Evolutionary conservation across 2,888 invertebrate genomes (phyloP).

Genomic region (Elaeidobius kamerunicus): DNA sequence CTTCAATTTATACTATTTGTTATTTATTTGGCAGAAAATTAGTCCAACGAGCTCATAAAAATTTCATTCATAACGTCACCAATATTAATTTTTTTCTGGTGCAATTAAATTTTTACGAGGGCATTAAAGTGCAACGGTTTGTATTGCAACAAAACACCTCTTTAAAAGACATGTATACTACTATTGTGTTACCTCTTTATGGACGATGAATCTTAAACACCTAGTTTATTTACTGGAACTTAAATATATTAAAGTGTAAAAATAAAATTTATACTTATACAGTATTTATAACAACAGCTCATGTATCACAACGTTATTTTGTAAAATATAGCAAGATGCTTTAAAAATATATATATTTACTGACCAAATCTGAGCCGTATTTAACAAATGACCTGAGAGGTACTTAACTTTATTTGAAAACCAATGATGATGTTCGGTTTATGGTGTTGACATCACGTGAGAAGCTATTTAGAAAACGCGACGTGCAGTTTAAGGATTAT

Average conservation of each 20-base stretch:
- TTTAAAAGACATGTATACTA: constrained; percentile 12
- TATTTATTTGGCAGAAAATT: constrained; percentile 39
- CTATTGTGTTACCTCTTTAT: constrained; percentile 15
- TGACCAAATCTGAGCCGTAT: not conserved
- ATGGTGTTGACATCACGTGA: constrained; percentile 27
- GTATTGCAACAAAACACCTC: constrained; percentile 18
- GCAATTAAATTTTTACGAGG: constrained; percentile 29
- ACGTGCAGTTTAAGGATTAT: constrained; percentile 28
- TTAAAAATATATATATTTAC: too few species aligned
- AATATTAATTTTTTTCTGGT: constrained; percentile 25
- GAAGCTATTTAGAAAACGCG: constrained; percentile 26
- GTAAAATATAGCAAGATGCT: too few species aligned
- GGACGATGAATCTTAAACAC: constrained; percentile 2
- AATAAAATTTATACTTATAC: too few species aligned
- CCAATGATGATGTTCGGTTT: constrained; percentile 17
- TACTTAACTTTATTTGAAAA: constrained; percentile 13
- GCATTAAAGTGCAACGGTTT: constrained; percentile 27
- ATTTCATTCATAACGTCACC: constrained; percentile 26
- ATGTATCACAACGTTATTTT: too few species aligned
- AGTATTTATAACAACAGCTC: too few species aligned
- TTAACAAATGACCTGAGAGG: constrained; percentile 7
- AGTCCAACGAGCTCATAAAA: constrained; percentile 30
- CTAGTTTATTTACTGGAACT: not conserved
- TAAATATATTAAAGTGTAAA: too few species aligned
- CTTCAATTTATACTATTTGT: constrained; percentile 30